Percentiles rank a stretch among this genome's conserved stretches.
phyloP scores from a whole-genome alignment of 2,888 invertebrate species.

The Drosophila acutilabella region DNA sequence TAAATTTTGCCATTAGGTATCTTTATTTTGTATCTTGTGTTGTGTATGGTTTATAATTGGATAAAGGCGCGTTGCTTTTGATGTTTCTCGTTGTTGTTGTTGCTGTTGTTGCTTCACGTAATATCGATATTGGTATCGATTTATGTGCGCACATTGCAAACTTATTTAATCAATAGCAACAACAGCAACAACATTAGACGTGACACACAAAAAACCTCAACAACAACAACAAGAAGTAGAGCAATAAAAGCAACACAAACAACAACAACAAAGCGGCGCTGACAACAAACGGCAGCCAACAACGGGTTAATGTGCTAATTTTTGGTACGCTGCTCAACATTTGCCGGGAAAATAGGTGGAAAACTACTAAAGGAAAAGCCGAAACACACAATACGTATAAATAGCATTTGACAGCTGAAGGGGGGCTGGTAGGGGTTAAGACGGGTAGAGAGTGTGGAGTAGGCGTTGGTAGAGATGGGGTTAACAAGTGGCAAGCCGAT shows the following conservation, averaged over 20 bases:
- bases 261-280: slow-evolving; percentile 24
- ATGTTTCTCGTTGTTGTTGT: slow-evolving; percentile 35
- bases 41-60: slow-evolving; percentile 61
- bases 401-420: slow-evolving; percentile 38
- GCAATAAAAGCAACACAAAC: slow-evolving; percentile 39
- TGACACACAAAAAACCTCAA: slow-evolving; percentile 44
- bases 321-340: slow-evolving; percentile 48
- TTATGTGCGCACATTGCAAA: slow-evolving; percentile 43
- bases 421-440: background rate
- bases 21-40: slow-evolving; percentile 34
- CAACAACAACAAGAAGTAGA: slow-evolving; percentile 1
- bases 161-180: slow-evolving; percentile 76
- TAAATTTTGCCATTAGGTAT: slow-evolving; percentile 25
- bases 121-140: slow-evolving; percentile 60
- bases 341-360: slow-evolving; percentile 40
- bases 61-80: slow-evolving; percentile 51
- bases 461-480: background rate
- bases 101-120: slow-evolving; percentile 29
- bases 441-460: background rate
- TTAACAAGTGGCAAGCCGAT: slow-evolving; percentile 59
- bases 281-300: slow-evolving; percentile 43
- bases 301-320: slow-evolving; percentile 79
- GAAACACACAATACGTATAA: slow-evolving; percentile 33
- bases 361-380: slow-evolving; percentile 12
- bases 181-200: slow-evolving; percentile 39